Evolutionary conservation across 2,113 vertebrate genomes (phyloP).

Genomic region (Mastomys natalensis): DNA sequence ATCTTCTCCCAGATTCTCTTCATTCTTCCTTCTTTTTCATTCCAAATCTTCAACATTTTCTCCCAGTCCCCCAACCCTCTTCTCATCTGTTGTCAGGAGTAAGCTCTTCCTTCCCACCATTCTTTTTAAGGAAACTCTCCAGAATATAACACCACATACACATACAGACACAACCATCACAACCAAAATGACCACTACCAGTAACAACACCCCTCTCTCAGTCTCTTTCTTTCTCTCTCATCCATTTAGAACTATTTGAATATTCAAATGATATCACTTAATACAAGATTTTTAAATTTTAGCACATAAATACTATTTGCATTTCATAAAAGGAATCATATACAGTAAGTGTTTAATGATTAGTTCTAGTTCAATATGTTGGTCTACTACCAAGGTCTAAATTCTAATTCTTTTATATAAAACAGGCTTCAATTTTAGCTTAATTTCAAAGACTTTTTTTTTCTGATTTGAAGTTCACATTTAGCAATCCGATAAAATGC

Average conservation of each 20-base stretch:
- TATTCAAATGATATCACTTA: neutral
- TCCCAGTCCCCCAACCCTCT: neutral
- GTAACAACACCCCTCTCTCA: neutral
- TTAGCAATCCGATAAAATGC: neutral
- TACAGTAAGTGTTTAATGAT: neutral
- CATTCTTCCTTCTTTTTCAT: neutral
- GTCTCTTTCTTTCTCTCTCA: fast-evolving
- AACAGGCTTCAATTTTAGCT: conserved; percentile 9
- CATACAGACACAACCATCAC: neutral
- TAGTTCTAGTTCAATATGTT: neutral
- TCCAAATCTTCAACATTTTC: neutral
- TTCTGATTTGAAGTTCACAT: neutral
- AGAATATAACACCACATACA: neutral
- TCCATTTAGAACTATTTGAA: neutral
- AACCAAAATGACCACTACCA: neutral
- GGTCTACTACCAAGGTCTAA: neutral
- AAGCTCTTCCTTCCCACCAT: neutral
- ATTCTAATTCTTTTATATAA: neutral
- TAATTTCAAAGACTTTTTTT: neutral
- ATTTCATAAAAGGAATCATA: neutral
- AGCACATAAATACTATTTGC: neutral
- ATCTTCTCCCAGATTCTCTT: neutral
- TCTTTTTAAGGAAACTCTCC: neutral
- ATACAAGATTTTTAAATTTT: neutral
- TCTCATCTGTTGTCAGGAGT: neutral